Percentiles rank a stretch among this genome's conserved stretches.
Conservation (phyloP, 2,888 invertebrate species). For the Prenolepis imparis region DNA sequence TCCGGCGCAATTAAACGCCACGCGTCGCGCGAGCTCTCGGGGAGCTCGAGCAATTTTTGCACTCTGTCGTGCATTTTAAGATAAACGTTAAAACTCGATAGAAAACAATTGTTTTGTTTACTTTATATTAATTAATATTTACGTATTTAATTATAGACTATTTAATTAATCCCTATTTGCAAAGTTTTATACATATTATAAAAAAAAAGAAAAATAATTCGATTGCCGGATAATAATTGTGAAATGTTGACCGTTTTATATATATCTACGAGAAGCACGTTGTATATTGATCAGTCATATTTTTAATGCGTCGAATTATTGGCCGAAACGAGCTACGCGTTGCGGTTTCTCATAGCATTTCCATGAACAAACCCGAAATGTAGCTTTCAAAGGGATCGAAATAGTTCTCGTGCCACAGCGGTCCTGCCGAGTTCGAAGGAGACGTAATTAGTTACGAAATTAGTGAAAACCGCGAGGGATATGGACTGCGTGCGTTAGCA, state of each 20-base stretch:
- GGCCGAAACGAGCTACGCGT: conserved; percentile 58
- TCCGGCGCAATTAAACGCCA: conserved; percentile 36
- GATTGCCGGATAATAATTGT: conserved; percentile 20
- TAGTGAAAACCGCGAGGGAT: conserved; percentile 73
- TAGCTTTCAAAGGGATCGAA: conserved; percentile 63
- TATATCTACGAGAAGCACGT: neutral
- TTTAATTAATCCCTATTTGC: neutral
- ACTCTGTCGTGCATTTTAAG: neutral
- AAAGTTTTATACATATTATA: neutral
- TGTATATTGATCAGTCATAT: neutral
- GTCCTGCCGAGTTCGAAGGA: conserved; percentile 70
- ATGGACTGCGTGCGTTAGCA: conserved; percentile 52
- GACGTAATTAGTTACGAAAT: conserved; percentile 80
- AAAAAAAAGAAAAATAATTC: neutral
- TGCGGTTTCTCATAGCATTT: conserved; percentile 62
- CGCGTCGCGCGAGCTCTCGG: conserved; percentile 15
- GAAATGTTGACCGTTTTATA: conserved; percentile 9
- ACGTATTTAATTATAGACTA: no score
- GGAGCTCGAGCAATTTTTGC: conserved; percentile 14
- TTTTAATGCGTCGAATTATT: conserved; percentile 62
- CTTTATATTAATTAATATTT: no score
- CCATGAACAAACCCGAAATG: conserved; percentile 57
- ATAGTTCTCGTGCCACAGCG: conserved; percentile 48
- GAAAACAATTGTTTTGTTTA: neutral
- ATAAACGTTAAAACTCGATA: neutral